Percentiles rank a stretch among this genome's conserved stretches.
phyloP scores from a whole-genome alignment of 2,797 vertebrate genomes.

The Notamacropus eugenii region DNA sequence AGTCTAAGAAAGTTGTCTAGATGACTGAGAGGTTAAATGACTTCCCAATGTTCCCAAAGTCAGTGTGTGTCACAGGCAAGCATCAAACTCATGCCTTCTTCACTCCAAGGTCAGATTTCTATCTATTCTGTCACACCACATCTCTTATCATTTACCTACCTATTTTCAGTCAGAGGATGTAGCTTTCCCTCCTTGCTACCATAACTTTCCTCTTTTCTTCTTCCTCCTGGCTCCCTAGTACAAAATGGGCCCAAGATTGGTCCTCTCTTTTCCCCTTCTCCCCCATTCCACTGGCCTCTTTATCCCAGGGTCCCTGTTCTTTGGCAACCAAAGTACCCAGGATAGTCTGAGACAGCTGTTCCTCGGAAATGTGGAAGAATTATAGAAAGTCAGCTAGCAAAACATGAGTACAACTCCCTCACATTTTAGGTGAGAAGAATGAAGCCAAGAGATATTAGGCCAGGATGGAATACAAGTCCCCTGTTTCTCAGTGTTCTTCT shows the following conservation, averaged over 20 bases:
- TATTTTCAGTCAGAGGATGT: background rate
- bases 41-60: background rate
- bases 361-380: background rate
- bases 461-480: background rate
- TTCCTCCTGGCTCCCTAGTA: background rate
- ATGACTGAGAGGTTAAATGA: background rate
- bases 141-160: background rate
- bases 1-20: background rate
- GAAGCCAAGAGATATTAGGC: background rate
- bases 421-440: background rate
- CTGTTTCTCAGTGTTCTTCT: background rate
- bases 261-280: background rate
- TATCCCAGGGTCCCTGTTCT: background rate
- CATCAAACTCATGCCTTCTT: background rate
- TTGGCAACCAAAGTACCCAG: background rate
- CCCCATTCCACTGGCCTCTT: background rate
- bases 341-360: background rate
- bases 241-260: background rate
- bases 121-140: background rate
- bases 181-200: background rate
- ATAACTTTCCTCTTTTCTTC: background rate
- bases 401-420: background rate
- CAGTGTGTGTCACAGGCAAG: background rate
- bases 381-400: background rate
- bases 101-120: background rate